phyloP scores from a whole-genome alignment of 1,140 invertebrate species.

The Piezodorus guildinii region DNA sequence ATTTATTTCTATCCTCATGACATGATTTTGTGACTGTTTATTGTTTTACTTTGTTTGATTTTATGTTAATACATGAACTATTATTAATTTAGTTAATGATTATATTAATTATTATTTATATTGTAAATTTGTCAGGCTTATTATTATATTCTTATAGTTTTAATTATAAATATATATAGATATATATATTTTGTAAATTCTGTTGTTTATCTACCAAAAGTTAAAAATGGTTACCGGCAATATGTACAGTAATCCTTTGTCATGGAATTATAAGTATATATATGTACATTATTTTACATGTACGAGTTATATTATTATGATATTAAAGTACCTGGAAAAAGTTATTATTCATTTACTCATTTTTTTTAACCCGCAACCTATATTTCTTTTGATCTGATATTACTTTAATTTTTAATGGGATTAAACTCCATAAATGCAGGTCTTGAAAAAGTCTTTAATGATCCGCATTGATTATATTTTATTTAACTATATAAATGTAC shows the following conservation, averaged over 20 bases:
- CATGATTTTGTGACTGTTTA: slow-evolving; percentile 1
- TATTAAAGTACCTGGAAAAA: slow-evolving; percentile 29
- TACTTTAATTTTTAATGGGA: too few species aligned
- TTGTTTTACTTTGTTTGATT: slow-evolving; percentile 12
- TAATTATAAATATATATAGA: slow-evolving; percentile 10
- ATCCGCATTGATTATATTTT: too few species aligned
- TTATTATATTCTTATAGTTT: slow-evolving; percentile 5
- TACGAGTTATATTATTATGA: slow-evolving; percentile 26
- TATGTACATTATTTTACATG: slow-evolving; percentile 26
- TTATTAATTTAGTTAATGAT: slow-evolving; percentile 5
- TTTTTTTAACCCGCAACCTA: slow-evolving; percentile 20
- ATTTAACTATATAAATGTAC: too few species aligned
- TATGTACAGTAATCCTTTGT: slow-evolving; percentile 26
- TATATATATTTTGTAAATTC: slow-evolving; percentile 17
- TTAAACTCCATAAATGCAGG: too few species aligned
- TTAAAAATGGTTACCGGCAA: slow-evolving; percentile 28
- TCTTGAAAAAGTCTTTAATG: too few species aligned
- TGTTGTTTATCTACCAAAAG: slow-evolving; percentile 27
- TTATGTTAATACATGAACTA: slow-evolving; percentile 9
- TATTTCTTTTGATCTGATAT: too few species aligned
- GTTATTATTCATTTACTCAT: slow-evolving; percentile 12
- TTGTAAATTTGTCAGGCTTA: slow-evolving; percentile 19
- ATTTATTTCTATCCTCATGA: background rate
- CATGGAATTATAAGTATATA: slow-evolving; percentile 25
- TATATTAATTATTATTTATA: slow-evolving; percentile 17